phyloP scores from a whole-genome alignment of 2,113 vertebrate species.

The Chionodraco myersi region DNA sequence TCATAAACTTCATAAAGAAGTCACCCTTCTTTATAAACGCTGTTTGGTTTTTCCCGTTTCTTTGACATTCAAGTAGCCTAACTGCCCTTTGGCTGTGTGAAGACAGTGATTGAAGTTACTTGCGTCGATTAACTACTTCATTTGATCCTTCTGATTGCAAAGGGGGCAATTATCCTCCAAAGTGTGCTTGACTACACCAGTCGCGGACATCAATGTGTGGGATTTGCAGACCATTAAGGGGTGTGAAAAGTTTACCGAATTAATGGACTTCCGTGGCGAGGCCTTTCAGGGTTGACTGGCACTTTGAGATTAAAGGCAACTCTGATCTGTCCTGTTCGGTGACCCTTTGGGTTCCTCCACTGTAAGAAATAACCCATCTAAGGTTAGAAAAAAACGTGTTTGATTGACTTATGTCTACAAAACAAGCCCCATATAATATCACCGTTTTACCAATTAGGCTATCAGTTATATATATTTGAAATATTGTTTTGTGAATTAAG shows the following conservation, averaged over 20 bases:
- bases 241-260: slow-evolving; percentile 84
- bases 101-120: slow-evolving; percentile 75
- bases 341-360: slow-evolving; percentile 54
- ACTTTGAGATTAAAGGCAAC: slow-evolving; percentile 81
- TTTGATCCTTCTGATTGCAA: slow-evolving; percentile 83
- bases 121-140: slow-evolving; percentile 81
- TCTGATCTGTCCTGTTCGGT: slow-evolving; percentile 64
- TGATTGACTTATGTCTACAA: neutral
- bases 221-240: slow-evolving; percentile 79
- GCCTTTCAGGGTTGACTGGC: slow-evolving; percentile 80
- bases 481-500: neutral
- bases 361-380: neutral
- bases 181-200: slow-evolving; percentile 81
- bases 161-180: slow-evolving; percentile 79
- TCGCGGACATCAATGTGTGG: slow-evolving; percentile 79
- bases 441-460: no score
- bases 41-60: slow-evolving; percentile 51
- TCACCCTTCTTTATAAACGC: neutral
- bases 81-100: slow-evolving; percentile 63
- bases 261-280: slow-evolving; percentile 82
- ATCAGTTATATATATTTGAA: neutral
- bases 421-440: neutral
- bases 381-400: neutral
- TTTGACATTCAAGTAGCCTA: slow-evolving; percentile 67
- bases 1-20: neutral